A percentile compares a stretch with the other conserved stretches of the same genome.
Conservation (phyloP, 1,140 invertebrate genomes). For the Zaprionus davidi region DNA sequence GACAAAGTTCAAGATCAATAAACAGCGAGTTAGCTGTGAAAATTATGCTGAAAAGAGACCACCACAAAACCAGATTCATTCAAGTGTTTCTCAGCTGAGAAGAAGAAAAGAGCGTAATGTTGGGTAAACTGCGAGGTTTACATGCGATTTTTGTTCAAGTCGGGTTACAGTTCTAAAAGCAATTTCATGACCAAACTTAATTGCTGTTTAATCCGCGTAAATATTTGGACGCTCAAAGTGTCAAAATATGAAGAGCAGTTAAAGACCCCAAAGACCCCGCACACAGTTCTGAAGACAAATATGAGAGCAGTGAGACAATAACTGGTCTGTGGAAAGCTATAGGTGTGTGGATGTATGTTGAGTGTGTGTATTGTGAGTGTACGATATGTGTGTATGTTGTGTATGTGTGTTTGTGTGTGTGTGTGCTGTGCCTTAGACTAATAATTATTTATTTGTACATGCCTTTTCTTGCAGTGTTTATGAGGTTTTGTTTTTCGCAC, state of each 20-base stretch:
- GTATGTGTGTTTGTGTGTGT: slow-evolving; percentile 2
- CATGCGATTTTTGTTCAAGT: neutral
- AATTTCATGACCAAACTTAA: slow-evolving; percentile 63
- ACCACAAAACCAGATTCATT: neutral
- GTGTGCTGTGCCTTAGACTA: slow-evolving; percentile 20
- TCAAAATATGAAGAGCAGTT: slow-evolving; percentile 26
- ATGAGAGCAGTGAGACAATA: slow-evolving; percentile 9
- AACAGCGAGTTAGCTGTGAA: neutral
- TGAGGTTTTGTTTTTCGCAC: slow-evolving; percentile 59
- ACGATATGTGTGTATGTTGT: neutral
- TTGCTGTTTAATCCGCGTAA: slow-evolving; percentile 71
- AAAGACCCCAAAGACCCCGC: neutral
- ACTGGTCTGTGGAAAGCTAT: neutral
- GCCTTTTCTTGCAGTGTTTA: slow-evolving; percentile 51
- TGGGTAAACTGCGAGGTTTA: neutral
- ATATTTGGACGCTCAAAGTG: slow-evolving; percentile 60
- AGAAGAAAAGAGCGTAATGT: neutral
- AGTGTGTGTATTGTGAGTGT: neutral
- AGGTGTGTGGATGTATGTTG: neutral
- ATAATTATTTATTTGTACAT: slow-evolving; percentile 43
- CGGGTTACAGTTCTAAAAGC: slow-evolving; percentile 57
- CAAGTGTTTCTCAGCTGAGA: neutral
- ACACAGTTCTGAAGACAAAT: slow-evolving; percentile 58
- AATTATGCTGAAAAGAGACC: neutral
- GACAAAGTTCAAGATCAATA: slow-evolving; percentile 3